Base-by-base conservation (phyloP, 2,888 invertebrate genomes). In the Eupithecia abbreviata region DNA sequence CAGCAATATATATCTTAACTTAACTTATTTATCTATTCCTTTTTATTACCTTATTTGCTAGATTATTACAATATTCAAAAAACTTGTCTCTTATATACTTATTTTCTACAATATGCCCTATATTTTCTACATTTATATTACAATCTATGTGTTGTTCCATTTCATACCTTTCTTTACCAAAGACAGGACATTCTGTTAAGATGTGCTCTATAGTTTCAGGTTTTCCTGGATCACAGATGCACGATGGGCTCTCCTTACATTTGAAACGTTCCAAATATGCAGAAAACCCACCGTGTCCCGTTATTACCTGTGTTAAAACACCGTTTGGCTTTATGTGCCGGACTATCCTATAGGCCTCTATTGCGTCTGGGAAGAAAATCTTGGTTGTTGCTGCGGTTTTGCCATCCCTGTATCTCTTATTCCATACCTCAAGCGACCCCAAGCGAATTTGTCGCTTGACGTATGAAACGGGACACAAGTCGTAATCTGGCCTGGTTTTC, bases 361-460 rank as follows among this genome's bases (percentile, higher is more conserved):
- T 7, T 0, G 71, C 77, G 62, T 77, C 76, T n/a, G 77, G 79
- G 73, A 77, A 75, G 10, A 74, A 74, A 0, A 74, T 0, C 9
- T 70, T 78, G 0, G 78, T 78, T 1, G 43, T 41, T 0, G 47
- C 2, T 1, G 71, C 77, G 0, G 72, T 77, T 4, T 55, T 49
- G 1, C 71, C 49, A 1, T 4, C 10, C 13, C 12, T 15, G 42
- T 78, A 78, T 6, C 72, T 55, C 1, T 18, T 42, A 45, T 74
- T 71, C 72, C 74, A 76, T 67, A 58, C n/a, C 15, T 41, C 77
- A n/a, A 74, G 72, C 41, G 70, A 41, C 6, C 49, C 15, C 42
- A 12, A 0, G 0, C 77, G 71, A 1, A 73, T 75, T 15, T 75
- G 47, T 7, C 75, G 62, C 47, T 75, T 75, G 18, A 73, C 62